Evolutionary conservation across 2,888 invertebrate genomes (phyloP).

Genomic region (Acronicta leporina): DNA sequence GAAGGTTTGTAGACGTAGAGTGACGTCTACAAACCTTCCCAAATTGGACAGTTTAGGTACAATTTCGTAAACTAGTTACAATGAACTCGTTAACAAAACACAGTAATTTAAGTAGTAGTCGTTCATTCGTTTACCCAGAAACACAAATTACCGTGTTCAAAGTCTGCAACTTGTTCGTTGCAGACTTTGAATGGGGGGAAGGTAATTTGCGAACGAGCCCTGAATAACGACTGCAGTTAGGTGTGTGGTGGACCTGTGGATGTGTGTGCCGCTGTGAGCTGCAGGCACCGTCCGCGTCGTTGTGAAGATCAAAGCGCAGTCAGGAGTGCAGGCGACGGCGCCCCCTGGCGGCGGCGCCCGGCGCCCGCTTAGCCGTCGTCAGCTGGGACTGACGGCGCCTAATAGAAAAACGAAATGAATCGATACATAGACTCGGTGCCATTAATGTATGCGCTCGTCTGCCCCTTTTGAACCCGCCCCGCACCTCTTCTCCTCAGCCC

Average conservation of each 20-base stretch:
- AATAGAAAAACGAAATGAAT: conserved; percentile 68
- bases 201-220: conserved; percentile 25
- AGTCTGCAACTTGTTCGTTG: conserved; percentile 20
- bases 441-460: conserved; percentile 55
- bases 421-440: conserved; percentile 58
- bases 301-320: conserved; percentile 14
- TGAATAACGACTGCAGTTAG: conserved; percentile 22
- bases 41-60: conserved; percentile 32
- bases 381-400: conserved; percentile 68
- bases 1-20: no score
- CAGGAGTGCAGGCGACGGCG: conserved; percentile 1
- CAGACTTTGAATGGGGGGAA: conserved; percentile 19
- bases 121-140: conserved; percentile 23
- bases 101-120: conserved; percentile 25
- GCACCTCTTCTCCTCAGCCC: conserved; percentile 16
- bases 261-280: not conserved
- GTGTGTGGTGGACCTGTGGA: not conserved
- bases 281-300: not conserved
- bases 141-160: conserved; percentile 30
- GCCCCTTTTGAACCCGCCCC: conserved; percentile 18
- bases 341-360: conserved; percentile 14
- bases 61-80: conserved; percentile 21
- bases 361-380: conserved; percentile 60
- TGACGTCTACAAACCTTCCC: conserved; percentile 19
- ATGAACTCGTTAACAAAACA: conserved; percentile 6